Evolutionary conservation across 30 jellyfish, hydroid and myxozoan genomes (phyloP).

Genomic region (Chrysaora quinquecirrha): DNA sequence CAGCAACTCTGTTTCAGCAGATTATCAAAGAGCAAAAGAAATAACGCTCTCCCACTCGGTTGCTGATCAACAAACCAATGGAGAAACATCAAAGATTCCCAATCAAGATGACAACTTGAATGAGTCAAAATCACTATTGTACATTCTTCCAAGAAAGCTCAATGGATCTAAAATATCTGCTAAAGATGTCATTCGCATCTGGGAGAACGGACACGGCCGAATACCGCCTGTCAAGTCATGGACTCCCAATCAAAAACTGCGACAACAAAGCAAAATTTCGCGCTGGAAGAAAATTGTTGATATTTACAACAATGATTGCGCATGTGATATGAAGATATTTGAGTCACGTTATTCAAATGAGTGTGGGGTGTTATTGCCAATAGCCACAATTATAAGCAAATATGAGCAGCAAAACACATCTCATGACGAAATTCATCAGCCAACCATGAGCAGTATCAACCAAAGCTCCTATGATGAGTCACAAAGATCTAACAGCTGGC

Average conservation of each 20-base stretch:
- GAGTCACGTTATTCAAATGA: conserved; percentile 68
- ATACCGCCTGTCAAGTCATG: conserved; percentile 91
- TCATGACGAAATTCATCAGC: conserved; percentile 11
- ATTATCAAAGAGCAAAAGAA: conserved; percentile 13
- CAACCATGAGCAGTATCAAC: conserved; percentile 39
- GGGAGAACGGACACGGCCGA: conserved; percentile 96
- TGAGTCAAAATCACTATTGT: conserved; percentile 10
- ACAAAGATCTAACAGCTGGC: neutral
- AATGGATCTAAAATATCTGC: conserved; percentile 97
- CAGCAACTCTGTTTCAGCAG: neutral
- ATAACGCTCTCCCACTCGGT: neutral
- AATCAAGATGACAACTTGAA: too few relatives aligned
- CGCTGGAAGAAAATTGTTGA: conserved; percentile 98
- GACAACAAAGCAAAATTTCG: conserved; percentile 92
- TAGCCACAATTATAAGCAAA: conserved; percentile 86
- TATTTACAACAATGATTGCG: conserved; percentile 82
- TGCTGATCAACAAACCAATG: neutral
- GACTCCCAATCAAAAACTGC: conserved; percentile 87
- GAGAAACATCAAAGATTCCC: neutral
- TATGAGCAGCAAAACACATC: conserved; percentile 67
- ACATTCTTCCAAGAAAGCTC: conserved; percentile 88
- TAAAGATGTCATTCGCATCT: conserved; percentile 81
- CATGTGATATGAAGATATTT: conserved; percentile 65
- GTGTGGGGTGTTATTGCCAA: conserved; percentile 83
- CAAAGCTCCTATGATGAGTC: neutral